phyloP scores from a whole-genome alignment of 1,140 invertebrate species.

The Drosophila repletoides region DNA sequence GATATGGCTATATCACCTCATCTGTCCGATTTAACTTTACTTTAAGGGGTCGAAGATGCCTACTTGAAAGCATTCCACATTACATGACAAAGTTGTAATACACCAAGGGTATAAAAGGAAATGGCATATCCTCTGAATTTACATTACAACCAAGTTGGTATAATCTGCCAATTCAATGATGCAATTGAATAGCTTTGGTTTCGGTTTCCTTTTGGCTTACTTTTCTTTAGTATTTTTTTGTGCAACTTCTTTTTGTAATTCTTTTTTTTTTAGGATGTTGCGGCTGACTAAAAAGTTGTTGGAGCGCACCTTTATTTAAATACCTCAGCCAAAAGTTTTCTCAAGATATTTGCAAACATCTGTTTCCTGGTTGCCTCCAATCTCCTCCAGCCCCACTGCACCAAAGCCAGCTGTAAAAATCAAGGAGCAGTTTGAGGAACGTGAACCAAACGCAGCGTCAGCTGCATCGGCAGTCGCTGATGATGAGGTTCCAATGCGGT shows the following conservation, averaged over 20 bases:
- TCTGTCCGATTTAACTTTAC: no score
- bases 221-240: constrained; percentile 16
- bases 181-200: constrained; percentile 65
- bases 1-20: no score
- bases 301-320: constrained; percentile 71
- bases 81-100: no score
- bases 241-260: background rate
- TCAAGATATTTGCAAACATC: constrained; percentile 79
- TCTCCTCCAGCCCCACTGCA: background rate
- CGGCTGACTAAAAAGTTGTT: constrained; percentile 62
- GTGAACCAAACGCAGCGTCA: constrained; percentile 45
- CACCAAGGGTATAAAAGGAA: no score
- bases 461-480: constrained; percentile 16
- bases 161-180: constrained; percentile 48
- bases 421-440: constrained; percentile 47
- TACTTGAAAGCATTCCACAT: no score
- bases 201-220: constrained; percentile 8
- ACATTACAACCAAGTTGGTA: constrained; percentile 11
- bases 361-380: constrained; percentile 53
- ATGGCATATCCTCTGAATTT: constrained; percentile 19
- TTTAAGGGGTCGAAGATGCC: no score
- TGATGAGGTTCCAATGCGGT: constrained; percentile 45
- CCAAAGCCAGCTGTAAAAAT: constrained; percentile 34
- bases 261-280: constrained; percentile 38
- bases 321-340: constrained; percentile 73